Percentiles rank a stretch among this genome's conserved stretches.
Conservation (phyloP, 2,888 invertebrate genomes). For the Nebria brevicollis region DNA sequence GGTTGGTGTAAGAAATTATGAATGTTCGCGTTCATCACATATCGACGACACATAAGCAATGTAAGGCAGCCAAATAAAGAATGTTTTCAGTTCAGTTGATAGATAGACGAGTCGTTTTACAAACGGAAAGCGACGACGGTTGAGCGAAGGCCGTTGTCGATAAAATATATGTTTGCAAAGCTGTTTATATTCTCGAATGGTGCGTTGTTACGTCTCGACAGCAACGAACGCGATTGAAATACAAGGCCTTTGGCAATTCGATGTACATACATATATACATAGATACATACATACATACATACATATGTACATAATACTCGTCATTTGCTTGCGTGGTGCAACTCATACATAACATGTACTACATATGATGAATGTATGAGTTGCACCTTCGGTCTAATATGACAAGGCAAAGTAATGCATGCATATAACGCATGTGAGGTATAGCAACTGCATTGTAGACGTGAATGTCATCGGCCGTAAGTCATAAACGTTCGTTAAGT, state of each 20-base stretch:
- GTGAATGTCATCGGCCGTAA: conserved; percentile 11
- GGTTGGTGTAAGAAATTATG: not conserved
- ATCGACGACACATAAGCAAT: not conserved
- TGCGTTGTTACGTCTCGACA: conserved; percentile 10
- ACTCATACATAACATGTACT: not conserved
- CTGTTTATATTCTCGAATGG: conserved; percentile 17
- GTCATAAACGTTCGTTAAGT: conserved; percentile 27
- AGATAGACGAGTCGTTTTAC: conserved; percentile 48
- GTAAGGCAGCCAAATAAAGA: not conserved
- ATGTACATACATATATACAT: not conserved
- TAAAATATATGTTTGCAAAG: conserved; percentile 49
- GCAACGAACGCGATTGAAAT: not conserved
- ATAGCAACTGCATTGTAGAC: not conserved
- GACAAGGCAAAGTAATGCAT: not conserved
- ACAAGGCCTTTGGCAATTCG: not conserved
- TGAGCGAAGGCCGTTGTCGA: conserved; percentile 51
- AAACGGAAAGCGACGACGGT: conserved; percentile 47
- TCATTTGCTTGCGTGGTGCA: not conserved
- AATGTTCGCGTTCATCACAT: not conserved
- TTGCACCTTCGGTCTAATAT: not conserved
- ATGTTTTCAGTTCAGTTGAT: conserved; percentile 8
- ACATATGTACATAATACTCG: not conserved
- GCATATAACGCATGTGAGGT: not conserved
- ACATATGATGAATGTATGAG: too few relatives aligned
- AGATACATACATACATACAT: too few relatives aligned